phyloP scores from a whole-genome alignment of 2,888 invertebrate genomes.

The Drosophila glabriapex region DNA sequence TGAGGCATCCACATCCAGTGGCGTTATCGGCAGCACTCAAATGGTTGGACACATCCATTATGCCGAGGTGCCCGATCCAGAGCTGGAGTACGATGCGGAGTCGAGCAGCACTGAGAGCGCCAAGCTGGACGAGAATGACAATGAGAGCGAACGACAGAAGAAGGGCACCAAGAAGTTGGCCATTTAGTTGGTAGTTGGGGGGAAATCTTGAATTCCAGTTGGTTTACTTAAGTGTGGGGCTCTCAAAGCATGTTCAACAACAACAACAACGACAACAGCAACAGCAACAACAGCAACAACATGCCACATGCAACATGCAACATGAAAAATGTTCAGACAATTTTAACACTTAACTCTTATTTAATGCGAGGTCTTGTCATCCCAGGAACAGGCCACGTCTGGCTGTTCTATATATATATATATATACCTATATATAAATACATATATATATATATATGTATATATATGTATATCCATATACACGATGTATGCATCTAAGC shows the following conservation, averaged over 20 bases:
- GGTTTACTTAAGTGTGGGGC: constrained; percentile 43
- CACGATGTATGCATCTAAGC: constrained; percentile 37
- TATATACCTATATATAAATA: constrained; percentile 38
- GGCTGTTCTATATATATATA: constrained; percentile 59
- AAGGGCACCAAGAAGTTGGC: constrained; percentile 65
- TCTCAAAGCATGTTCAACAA: constrained; percentile 29
- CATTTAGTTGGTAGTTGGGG: constrained; percentile 7
- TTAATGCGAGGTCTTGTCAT: constrained; percentile 67
- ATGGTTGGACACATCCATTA: constrained; percentile 79
- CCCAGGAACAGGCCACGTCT: constrained; percentile 50
- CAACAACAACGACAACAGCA: background rate
- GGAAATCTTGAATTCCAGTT: constrained; percentile 11
- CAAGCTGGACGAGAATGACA: constrained; percentile 83
- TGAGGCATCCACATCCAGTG: constrained; percentile 3
- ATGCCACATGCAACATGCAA: constrained; percentile 1
- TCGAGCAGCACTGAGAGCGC: constrained; percentile 83
- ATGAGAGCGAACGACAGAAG: constrained; percentile 72
- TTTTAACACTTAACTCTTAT: constrained; percentile 59
- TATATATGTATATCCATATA: constrained; percentile 11
- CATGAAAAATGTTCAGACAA: constrained; percentile 31
- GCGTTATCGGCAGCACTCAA: constrained; percentile 27
- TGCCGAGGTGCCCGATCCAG: constrained; percentile 83
- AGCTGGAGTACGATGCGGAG: constrained; percentile 80
- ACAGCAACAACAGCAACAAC: constrained; percentile 13
- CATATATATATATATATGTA: constrained; percentile 28